A percentile compares a stretch with the other conserved stretches of the same genome.
Evolutionary conservation across 2,888 invertebrate species (phyloP).

Genomic region (Drosophila pseudotakahashii): DNA sequence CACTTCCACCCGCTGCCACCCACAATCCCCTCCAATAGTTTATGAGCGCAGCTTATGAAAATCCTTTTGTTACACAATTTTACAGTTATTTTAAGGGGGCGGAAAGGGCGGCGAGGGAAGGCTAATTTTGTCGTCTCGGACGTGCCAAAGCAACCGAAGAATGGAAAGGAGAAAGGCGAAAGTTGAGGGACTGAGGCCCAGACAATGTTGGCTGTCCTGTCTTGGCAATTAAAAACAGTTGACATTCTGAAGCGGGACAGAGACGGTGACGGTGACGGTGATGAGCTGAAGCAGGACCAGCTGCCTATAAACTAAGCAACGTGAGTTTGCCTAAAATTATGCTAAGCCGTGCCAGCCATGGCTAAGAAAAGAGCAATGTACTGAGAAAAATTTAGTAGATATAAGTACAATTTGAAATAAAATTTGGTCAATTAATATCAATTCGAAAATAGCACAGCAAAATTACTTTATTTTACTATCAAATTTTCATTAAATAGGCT

Average conservation of each 20-base stretch:
- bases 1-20: constrained; percentile 2
- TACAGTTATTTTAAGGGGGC: constrained; percentile 70
- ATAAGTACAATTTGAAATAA: neutral
- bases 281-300: constrained; percentile 22
- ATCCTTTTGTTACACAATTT: constrained; percentile 79
- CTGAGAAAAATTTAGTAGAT: neutral
- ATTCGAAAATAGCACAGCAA: no score
- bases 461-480: no score
- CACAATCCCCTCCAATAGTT: constrained; percentile 58
- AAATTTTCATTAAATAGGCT: no score
- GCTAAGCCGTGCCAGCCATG: constrained; percentile 67
- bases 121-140: constrained; percentile 68
- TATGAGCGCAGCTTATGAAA: constrained; percentile 76
- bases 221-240: constrained; percentile 78
- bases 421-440: no score
- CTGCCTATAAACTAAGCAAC: constrained; percentile 78
- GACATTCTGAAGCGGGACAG: constrained; percentile 61
- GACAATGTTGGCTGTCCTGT: constrained; percentile 64
- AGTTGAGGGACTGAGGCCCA: constrained; percentile 12
- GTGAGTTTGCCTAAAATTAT: constrained; percentile 79
- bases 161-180: constrained; percentile 12
- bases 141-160: constrained; percentile 57
- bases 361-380: constrained; percentile 66
- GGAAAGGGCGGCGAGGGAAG: constrained; percentile 15
- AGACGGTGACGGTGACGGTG: constrained; percentile 21